A percentile compares a stretch with the other conserved stretches of the same genome.
Evolutionary conservation across 2,888 invertebrate species (phyloP).

Genomic region (Augiades crinisus): DNA sequence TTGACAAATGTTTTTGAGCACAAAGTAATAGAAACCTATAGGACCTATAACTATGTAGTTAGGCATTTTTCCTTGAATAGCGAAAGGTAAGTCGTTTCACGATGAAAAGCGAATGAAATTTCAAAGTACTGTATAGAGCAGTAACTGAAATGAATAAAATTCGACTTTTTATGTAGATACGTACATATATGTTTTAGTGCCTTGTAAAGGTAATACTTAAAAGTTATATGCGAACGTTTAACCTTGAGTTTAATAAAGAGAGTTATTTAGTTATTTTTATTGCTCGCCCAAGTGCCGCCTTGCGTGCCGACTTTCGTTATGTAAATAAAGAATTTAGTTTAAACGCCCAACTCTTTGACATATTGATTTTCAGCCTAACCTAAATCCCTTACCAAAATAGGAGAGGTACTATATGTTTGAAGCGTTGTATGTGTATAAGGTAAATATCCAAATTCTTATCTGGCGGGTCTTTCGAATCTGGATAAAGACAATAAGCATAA

Average conservation of each 20-base stretch:
- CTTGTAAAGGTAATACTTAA: background rate
- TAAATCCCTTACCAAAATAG: background rate
- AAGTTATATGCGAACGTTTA: constrained; percentile 1
- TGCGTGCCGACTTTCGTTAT: constrained; percentile 21
- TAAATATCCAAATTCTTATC: no score
- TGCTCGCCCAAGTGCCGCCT: constrained; percentile 4
- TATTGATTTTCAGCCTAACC: constrained; percentile 12
- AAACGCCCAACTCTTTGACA: constrained; percentile 18
- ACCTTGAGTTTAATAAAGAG: constrained; percentile 15
- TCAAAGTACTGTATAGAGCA: background rate
- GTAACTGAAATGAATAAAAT: background rate
- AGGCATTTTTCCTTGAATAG: no score
- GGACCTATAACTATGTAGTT: no score
- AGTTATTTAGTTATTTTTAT: constrained; percentile 9
- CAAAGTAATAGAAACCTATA: no score
- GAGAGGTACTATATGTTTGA: background rate
- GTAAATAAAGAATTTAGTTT: constrained; percentile 18
- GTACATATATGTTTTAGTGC: background rate
- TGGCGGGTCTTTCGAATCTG: no score
- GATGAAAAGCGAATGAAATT: background rate
- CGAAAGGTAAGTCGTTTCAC: background rate
- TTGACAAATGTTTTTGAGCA: no score
- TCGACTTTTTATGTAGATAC: background rate
- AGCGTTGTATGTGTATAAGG: no score
- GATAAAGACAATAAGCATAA: no score